phyloP scores from a whole-genome alignment of 2,113 vertebrate species.

The Alexandromys fortis region DNA sequence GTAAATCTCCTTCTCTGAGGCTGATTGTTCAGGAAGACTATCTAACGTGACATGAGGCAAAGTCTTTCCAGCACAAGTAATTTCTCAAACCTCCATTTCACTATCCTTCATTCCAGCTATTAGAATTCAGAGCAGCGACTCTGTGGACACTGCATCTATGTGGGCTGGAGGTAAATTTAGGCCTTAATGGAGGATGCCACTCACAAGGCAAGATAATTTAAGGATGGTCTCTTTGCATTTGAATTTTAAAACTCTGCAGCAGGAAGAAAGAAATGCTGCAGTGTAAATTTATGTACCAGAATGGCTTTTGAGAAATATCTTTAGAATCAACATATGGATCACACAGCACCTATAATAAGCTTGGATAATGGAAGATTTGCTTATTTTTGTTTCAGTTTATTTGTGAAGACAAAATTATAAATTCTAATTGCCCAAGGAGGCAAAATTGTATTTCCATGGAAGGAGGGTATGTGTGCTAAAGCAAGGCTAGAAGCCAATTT shows the following conservation, averaged over 20 bases:
- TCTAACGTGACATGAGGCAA: slow-evolving; percentile 29
- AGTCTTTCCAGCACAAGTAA: slow-evolving; percentile 50
- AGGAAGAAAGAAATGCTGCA: slow-evolving; percentile 76
- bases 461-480: slow-evolving; percentile 30
- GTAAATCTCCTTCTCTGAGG: slow-evolving; percentile 37
- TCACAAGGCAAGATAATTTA: slow-evolving; percentile 75
- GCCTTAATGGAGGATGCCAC: slow-evolving; percentile 69
- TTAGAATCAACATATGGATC: slow-evolving; percentile 81
- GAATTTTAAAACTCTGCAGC: slow-evolving; percentile 75
- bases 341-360: slow-evolving; percentile 74
- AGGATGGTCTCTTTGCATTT: slow-evolving; percentile 76
- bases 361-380: slow-evolving; percentile 72
- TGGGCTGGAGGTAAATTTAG: slow-evolving; percentile 76
- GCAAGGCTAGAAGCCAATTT: slow-evolving; percentile 31
- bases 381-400: slow-evolving; percentile 80
- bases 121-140: slow-evolving; percentile 72
- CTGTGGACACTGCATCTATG: slow-evolving; percentile 67
- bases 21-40: slow-evolving; percentile 42
- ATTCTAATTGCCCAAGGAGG: slow-evolving; percentile 55
- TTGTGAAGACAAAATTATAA: slow-evolving; percentile 75
- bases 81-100: slow-evolving; percentile 48
- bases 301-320: slow-evolving; percentile 76
- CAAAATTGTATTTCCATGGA: slow-evolving; percentile 47
- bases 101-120: slow-evolving; percentile 56
- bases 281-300: slow-evolving; percentile 81